A percentile compares a stretch with the other conserved stretches of the same genome.
Conservation (phyloP, 1,140 invertebrate genomes). For the Heliothis virescens region DNA sequence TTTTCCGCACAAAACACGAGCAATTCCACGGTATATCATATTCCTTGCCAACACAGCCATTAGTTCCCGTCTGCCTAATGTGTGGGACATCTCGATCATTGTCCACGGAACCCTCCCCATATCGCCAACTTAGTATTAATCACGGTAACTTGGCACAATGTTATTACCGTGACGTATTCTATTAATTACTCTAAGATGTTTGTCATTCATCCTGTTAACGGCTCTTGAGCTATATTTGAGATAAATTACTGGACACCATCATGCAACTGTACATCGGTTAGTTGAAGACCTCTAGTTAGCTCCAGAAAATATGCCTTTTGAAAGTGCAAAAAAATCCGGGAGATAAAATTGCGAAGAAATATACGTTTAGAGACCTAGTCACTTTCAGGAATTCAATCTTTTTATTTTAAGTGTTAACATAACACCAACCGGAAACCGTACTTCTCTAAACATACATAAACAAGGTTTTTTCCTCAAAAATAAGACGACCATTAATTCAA, state of each 20-base stretch:
- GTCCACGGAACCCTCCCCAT: neutral
- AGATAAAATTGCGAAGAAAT: neutral
- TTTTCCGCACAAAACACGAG: too few relatives aligned
- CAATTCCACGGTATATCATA: neutral
- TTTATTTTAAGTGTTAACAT: neutral
- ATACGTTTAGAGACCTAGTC: too few relatives aligned
- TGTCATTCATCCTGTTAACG: slow-evolving; percentile 7
- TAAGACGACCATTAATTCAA: neutral
- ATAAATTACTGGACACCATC: neutral
- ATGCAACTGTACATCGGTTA: neutral
- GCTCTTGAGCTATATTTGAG: slow-evolving; percentile 3
- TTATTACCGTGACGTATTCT: neutral
- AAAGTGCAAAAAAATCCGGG: neutral
- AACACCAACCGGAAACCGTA: neutral
- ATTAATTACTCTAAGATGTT: slow-evolving; percentile 17
- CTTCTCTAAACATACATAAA: neutral
- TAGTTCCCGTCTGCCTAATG: neutral
- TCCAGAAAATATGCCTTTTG: neutral
- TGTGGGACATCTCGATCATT: slow-evolving; percentile 12
- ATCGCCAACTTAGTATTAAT: slow-evolving; percentile 3
- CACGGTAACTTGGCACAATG: neutral
- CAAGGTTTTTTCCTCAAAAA: neutral
- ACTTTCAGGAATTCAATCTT: neutral
- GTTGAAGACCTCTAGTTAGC: neutral
- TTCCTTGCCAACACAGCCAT: neutral